These are phyloP conservation scores for Falcunculus frontatus DNA, from an alignment of 2,113 vertebrate species.

Conservation along the genomic window DNA sequence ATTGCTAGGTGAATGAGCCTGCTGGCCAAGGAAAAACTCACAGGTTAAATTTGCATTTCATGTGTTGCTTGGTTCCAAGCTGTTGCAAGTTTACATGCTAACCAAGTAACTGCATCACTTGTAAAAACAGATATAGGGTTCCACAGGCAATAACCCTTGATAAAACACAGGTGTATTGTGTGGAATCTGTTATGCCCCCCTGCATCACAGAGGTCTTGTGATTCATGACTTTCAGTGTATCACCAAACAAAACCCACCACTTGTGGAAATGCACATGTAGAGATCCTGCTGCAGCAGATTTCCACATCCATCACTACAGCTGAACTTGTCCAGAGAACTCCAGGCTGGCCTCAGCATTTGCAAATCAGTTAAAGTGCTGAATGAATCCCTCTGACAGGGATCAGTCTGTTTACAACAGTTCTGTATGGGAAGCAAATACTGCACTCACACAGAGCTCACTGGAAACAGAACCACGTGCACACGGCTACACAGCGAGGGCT, in stretches of 20 bases:
- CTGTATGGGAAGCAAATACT: not conserved
- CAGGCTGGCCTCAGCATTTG: not conserved
- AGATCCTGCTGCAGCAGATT: not conserved
- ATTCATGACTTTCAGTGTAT: not conserved
- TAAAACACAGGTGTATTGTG: not conserved
- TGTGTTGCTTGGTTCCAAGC: not conserved
- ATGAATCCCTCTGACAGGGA: not conserved
- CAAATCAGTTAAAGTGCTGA: not conserved
- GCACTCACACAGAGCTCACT: not conserved
- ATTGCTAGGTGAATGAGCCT: not conserved
- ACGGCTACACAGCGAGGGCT: rapidly evolving
- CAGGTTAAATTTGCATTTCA: slow-evolving; percentile 22
- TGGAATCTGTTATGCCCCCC: not conserved
- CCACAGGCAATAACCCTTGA: not conserved
- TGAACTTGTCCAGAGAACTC: not conserved
- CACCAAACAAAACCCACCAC: not conserved
- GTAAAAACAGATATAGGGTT: not conserved
- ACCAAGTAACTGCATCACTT: not conserved
- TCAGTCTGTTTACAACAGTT: not conserved
- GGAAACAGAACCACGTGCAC: not conserved
- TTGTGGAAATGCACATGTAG: not conserved
- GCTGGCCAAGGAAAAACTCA: slow-evolving; percentile 14
- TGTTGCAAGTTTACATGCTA: not conserved
- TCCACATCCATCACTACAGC: not conserved
- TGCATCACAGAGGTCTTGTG: not conserved